phyloP scores from a whole-genome alignment of 2,113 vertebrate species.

The Ochotona princeps region DNA sequence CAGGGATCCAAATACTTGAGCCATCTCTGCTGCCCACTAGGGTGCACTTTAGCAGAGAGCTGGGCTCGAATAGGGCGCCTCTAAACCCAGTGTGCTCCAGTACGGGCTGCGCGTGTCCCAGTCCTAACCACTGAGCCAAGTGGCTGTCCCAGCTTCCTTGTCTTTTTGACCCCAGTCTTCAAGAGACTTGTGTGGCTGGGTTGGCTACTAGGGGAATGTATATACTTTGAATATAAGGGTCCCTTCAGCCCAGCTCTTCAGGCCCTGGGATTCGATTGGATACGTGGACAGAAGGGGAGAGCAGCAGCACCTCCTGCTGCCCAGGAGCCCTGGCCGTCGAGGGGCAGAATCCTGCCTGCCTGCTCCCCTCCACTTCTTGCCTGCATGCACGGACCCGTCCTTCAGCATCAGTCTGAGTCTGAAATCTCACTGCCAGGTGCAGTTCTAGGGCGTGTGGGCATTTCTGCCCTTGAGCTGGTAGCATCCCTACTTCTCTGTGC shows the following conservation, averaged over 20 bases:
- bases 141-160: not conserved
- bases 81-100: no score
- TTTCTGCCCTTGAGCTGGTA: not conserved
- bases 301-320: not conserved
- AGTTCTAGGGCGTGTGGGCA: not conserved
- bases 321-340: not conserved
- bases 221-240: no score
- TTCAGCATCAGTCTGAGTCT: not conserved
- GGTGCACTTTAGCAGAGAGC: no score
- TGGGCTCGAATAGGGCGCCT: no score
- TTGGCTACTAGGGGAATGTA: not conserved
- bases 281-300: not conserved
- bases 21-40: no score
- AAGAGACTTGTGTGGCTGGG: not conserved
- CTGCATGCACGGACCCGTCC: accelerated
- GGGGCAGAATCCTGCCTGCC: not conserved
- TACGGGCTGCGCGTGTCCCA: no score
- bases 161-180: not conserved
- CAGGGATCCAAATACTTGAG: no score
- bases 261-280: not conserved
- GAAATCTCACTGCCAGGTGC: not conserved
- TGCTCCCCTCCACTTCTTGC: not conserved
- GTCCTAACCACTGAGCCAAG: no score
- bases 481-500: not conserved
- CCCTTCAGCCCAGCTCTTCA: no score